Base-by-base conservation (phyloP, 1,140 invertebrate genomes). In the Panagrolaimus sp. region DNA sequence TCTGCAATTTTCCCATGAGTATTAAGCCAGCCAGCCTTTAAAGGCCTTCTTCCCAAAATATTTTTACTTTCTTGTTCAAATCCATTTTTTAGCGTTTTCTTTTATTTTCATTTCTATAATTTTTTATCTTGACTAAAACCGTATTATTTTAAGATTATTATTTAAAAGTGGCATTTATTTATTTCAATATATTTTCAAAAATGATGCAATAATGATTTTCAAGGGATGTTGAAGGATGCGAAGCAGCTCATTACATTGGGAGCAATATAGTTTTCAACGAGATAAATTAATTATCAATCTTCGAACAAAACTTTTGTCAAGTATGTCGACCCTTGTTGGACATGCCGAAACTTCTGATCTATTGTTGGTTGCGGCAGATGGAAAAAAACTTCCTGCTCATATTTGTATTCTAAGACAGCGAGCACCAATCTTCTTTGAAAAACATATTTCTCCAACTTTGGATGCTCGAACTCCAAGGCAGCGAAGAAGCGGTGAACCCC, bases 381-480 rank as follows among this genome's bases (percentile, higher is more conserved):
- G 79, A n/a, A 64, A 67, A 44, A 81, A 81, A 75, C 62, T 83
- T n/a, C 68, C 78, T 8, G 79, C 77, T 0, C 79, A 81, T 65
- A 48, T 73, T 28, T 83, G 81, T 65, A 83, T 81, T 64, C 62
- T 81, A 26, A 55, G 79, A 21, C 70, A 70, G 43, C 70, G 79
- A 6, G 81, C 79, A 0, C 80, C 79, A 1, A 71, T 73, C 26
- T 81, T 81, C 68, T 81, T 76, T 63, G 73, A 79, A 65, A 71
- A 79, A 21, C 83, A 81, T 67, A 66, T 81, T 9, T 73, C 83
- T 38, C 77, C 80, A n/a, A 81, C 81, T 15, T 65, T 76, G 12
- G 69, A 69, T 47, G 74, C 77, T 43, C 32, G 55, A 4, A 68
- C 79, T 70, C 7, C 63, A 28, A 70, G 47, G 32, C 43, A 43